Conservation (phyloP, 2,888 invertebrate genomes). For the Scelioninae gen. 1 region DNA sequence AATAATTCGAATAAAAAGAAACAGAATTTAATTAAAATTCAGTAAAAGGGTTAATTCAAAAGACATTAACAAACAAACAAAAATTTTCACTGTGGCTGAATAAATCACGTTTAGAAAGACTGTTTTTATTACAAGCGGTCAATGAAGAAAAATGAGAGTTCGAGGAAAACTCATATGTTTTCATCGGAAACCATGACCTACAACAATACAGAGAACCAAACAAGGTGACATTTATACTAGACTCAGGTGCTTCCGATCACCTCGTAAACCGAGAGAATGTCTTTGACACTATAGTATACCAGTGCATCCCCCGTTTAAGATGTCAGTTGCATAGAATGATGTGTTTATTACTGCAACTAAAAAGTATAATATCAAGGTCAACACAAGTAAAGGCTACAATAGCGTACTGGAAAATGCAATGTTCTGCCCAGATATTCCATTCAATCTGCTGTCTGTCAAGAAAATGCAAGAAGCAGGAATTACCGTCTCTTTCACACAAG, state of each 20-base stretch:
- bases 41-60: not conserved
- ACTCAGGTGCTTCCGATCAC: constrained; percentile 17
- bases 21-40: not conserved
- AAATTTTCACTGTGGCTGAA: constrained; percentile 9
- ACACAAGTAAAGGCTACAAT: constrained; percentile 72
- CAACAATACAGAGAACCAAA: not conserved
- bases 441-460: too few species aligned
- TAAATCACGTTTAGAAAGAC: constrained; percentile 5
- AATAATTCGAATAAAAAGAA: not conserved
- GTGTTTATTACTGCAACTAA: constrained; percentile 76
- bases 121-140: constrained; percentile 14
- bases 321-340: constrained; percentile 75
- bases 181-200: too few species aligned
- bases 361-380: too few species aligned
- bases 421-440: too few species aligned
- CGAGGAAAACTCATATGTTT: not conserved
- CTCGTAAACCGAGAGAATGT: not conserved
- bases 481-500: constrained; percentile 75
- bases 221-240: constrained; percentile 5
- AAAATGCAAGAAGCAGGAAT: constrained; percentile 75
- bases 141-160: not conserved
- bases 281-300: too few species aligned
- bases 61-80: not conserved
- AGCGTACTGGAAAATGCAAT: constrained; percentile 73
- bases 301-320: constrained; percentile 39